phyloP scores from a whole-genome alignment of 2,797 vertebrate genomes.

The Coregonus sp. region DNA sequence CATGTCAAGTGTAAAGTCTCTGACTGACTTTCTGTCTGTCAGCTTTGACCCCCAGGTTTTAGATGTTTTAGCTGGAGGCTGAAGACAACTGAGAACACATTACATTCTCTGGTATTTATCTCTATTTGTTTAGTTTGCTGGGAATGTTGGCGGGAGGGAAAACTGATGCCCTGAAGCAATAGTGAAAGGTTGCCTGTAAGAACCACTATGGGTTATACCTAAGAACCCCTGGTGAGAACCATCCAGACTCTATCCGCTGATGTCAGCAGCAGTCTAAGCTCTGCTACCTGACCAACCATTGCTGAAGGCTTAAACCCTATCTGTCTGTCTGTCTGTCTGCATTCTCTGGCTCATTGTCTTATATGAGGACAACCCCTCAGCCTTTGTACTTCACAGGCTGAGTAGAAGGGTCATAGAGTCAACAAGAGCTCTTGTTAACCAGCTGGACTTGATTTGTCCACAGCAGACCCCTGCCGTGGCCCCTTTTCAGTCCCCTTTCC shows the following conservation, averaged over 20 bases:
- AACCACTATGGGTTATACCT: slow-evolving; percentile 19
- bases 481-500: slow-evolving; percentile 21
- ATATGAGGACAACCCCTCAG: slow-evolving; percentile 8
- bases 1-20: background rate
- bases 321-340: background rate
- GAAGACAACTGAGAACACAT: slow-evolving; percentile 54
- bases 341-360: slow-evolving; percentile 2
- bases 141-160: slow-evolving; percentile 54
- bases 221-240: slow-evolving; percentile 14
- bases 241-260: slow-evolving; percentile 23
- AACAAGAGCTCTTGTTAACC: slow-evolving; percentile 34
- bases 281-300: background rate
- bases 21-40: slow-evolving; percentile 41
- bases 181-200: slow-evolving; percentile 27
- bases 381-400: slow-evolving; percentile 16
- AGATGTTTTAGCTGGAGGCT: slow-evolving; percentile 45
- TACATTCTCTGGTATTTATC: slow-evolving; percentile 53
- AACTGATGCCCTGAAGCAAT: slow-evolving; percentile 46
- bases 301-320: background rate
- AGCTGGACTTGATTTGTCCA: slow-evolving; percentile 59
- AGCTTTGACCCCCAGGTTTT: slow-evolving; percentile 51
- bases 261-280: slow-evolving; percentile 15
- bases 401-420: slow-evolving; percentile 22
- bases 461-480: slow-evolving; percentile 19
- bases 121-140: slow-evolving; percentile 54